Evolutionary conservation across 2,888 invertebrate species (phyloP).

Genomic region (Frankliniella intonsa): DNA sequence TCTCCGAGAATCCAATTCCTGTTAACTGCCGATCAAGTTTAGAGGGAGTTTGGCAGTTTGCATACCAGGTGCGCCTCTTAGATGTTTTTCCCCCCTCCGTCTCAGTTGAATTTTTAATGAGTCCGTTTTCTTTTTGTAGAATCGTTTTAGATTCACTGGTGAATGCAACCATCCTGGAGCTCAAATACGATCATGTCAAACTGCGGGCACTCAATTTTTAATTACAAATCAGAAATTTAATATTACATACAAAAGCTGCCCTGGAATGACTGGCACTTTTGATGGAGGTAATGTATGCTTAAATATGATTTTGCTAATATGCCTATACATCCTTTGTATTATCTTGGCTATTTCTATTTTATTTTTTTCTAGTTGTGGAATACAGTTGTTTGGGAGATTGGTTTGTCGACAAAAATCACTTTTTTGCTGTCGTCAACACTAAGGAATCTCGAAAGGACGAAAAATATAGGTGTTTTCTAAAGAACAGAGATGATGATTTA

Average conservation of each 20-base stretch:
- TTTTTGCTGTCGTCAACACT: constrained; percentile 94
- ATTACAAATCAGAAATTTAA: constrained; percentile 96
- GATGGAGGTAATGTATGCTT: constrained; percentile 59
- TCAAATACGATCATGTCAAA: constrained; percentile 88
- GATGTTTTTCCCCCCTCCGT: not conserved
- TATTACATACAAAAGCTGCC: constrained; percentile 86
- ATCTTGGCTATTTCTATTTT: constrained; percentile 1
- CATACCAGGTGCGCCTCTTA: constrained; percentile 59
- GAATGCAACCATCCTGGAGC: constrained; percentile 87
- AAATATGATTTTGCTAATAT: not conserved
- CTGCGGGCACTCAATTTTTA: constrained; percentile 90
- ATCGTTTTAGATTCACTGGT: constrained; percentile 83
- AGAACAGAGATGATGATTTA: constrained; percentile 89
- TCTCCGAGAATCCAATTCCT: constrained; percentile 84
- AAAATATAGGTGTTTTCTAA: constrained; percentile 88
- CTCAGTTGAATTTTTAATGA: constrained; percentile 21
- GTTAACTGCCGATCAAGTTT: constrained; percentile 87
- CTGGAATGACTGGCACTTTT: constrained; percentile 84
- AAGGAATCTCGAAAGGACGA: constrained; percentile 94
- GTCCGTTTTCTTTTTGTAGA: constrained; percentile 49
- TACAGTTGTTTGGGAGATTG: constrained; percentile 92
- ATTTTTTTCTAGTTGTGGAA: constrained; percentile 62
- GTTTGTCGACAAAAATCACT: constrained; percentile 94
- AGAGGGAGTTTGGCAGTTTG: constrained; percentile 96
- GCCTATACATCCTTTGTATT: constrained; percentile 8